Conservation (phyloP, 2,888 invertebrate species). For the Antheraea assamensis region DNA sequence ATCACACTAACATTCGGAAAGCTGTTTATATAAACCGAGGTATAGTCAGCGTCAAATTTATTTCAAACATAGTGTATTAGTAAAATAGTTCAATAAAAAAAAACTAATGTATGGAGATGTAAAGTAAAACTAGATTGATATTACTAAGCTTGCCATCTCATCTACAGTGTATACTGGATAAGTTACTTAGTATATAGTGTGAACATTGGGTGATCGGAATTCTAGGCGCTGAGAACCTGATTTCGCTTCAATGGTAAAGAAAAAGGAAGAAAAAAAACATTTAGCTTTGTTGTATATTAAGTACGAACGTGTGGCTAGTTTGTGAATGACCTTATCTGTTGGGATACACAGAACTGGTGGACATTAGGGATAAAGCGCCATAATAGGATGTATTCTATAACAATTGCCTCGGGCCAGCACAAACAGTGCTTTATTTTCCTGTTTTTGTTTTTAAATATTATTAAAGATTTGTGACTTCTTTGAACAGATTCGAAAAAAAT, state of each 20-base stretch:
- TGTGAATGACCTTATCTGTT: no score
- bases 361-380: no score
- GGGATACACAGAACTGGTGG: no score
- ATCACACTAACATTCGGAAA: conserved; percentile 1
- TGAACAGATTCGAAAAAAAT: not conserved
- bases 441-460: not conserved
- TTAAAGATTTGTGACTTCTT: not conserved
- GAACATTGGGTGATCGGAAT: no score
- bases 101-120: not conserved
- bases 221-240: not conserved
- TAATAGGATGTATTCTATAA: no score
- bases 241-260: no score
- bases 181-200: no score
- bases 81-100: not conserved
- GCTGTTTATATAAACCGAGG: not conserved
- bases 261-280: not conserved
- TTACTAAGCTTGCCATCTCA: not conserved
- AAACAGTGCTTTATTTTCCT: not conserved
- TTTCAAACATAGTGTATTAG: not conserved
- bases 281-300: no score
- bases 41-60: not conserved
- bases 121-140: not conserved
- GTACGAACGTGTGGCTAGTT: no score
- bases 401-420: no score
- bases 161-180: not conserved